phyloP scores from a whole-genome alignment of 2,113 vertebrate genomes.

The Eretmochelys imbricata region DNA sequence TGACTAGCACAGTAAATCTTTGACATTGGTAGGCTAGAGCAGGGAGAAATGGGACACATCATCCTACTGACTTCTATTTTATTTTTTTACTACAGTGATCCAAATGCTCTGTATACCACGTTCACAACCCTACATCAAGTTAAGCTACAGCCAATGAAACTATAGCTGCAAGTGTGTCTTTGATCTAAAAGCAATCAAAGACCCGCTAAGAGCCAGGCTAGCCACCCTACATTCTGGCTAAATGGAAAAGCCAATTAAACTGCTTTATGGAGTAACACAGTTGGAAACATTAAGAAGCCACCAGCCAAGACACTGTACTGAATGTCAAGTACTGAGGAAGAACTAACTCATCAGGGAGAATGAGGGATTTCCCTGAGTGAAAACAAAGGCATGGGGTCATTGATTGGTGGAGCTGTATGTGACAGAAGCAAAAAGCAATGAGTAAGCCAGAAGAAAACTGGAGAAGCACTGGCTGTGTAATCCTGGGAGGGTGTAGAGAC shows the following conservation, averaged over 20 bases:
- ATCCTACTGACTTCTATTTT: neutral
- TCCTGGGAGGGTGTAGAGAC: no score
- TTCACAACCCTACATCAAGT: neutral
- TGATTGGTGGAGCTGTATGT: neutral
- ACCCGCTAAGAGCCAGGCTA: no score
- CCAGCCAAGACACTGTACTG: neutral
- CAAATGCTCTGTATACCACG: neutral
- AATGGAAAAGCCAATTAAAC: neutral
- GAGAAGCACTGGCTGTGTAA: no score
- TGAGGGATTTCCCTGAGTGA: neutral
- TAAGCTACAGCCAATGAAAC: neutral
- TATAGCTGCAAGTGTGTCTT: neutral
- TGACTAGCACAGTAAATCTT: neutral
- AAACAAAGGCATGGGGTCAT: neutral
- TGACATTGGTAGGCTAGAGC: neutral
- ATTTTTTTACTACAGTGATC: neutral
- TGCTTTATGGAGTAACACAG: neutral
- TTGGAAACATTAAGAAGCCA: neutral
- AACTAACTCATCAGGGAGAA: neutral
- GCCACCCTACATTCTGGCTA: neutral
- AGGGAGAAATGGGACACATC: neutral
- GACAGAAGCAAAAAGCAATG: no score
- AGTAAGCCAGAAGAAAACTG: no score
- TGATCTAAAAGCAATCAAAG: neutral
- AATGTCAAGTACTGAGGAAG: neutral